phyloP scores from a whole-genome alignment of 2,888 invertebrate genomes.

The Drosophila macrospina region DNA sequence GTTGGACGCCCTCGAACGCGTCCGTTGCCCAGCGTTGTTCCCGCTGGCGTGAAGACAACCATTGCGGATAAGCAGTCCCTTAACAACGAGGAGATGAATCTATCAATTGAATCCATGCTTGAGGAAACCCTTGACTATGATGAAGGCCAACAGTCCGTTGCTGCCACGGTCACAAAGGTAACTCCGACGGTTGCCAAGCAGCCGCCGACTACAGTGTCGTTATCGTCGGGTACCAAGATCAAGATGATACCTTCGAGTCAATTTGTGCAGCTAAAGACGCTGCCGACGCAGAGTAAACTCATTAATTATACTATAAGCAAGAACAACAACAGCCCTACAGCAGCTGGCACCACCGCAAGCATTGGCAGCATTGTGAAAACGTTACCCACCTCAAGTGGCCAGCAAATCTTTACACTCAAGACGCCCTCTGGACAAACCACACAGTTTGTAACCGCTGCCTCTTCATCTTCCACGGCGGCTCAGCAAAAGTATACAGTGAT shows the following conservation, averaged over 20 bases:
- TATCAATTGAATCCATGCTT: slow-evolving; percentile 85
- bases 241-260: slow-evolving; percentile 85
- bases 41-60: slow-evolving; percentile 26
- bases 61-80: slow-evolving; percentile 46
- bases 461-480: slow-evolving; percentile 42
- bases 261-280: slow-evolving; percentile 84
- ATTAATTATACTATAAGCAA: slow-evolving; percentile 82
- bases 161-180: slow-evolving; percentile 14
- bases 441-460: slow-evolving; percentile 76
- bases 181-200: slow-evolving; percentile 32
- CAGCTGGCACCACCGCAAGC: slow-evolving; percentile 41
- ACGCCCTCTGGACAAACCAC: slow-evolving; percentile 76
- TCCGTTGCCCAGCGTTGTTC: slow-evolving; percentile 68
- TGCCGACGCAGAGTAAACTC: slow-evolving; percentile 81
- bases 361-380: slow-evolving; percentile 82
- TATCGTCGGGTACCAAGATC: slow-evolving; percentile 79
- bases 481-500: slow-evolving; percentile 84
- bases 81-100: slow-evolving; percentile 82
- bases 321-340: slow-evolving; percentile 46
- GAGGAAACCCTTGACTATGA: slow-evolving; percentile 80
- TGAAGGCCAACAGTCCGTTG: slow-evolving; percentile 35
- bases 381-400: slow-evolving; percentile 58
- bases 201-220: slow-evolving; percentile 49
- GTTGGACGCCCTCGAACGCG: slow-evolving; percentile 86
- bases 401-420: slow-evolving; percentile 83